Percentiles rank a stretch among this genome's conserved stretches.
These are phyloP conservation scores for Oasisia sp. DNA, from an alignment of 2,888 invertebrate species.

Conservation along the genomic window DNA sequence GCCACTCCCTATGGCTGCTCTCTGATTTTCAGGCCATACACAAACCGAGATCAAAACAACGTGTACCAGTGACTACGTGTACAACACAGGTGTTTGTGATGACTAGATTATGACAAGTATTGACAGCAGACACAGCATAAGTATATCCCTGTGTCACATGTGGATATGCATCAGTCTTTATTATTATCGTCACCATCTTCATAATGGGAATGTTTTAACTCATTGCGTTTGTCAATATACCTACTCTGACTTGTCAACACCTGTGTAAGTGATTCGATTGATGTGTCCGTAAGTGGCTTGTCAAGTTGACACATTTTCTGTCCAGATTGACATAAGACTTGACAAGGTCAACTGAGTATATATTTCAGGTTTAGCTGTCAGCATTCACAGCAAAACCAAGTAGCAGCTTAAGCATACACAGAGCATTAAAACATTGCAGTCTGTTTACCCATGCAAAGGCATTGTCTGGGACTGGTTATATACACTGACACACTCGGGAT, in stretches of 20 bases:
- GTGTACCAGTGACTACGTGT: background rate
- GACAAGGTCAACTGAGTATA: background rate
- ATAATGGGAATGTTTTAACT: background rate
- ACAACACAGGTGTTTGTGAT: background rate
- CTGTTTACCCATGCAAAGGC: background rate
- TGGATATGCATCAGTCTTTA: background rate
- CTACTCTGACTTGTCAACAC: background rate
- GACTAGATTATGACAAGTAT: background rate
- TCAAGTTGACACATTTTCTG: background rate
- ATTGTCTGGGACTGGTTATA: background rate
- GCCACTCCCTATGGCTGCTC: too few relatives aligned
- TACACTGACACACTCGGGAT: background rate
- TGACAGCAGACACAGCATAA: background rate
- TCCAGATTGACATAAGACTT: background rate
- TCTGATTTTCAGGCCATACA: background rate
- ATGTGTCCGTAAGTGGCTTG: background rate
- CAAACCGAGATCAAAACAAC: background rate
- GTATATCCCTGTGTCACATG: background rate
- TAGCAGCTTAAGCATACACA: background rate
- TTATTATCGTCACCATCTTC: too few relatives aligned
- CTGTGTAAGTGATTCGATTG: background rate
- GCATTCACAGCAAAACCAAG: background rate
- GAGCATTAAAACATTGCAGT: background rate
- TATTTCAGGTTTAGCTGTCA: background rate
- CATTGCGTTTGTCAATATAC: background rate